A percentile compares a stretch with the other conserved stretches of the same genome.
Conservation (phyloP, 2,113 vertebrate genomes). For the Daphoenositta chrysoptera region DNA sequence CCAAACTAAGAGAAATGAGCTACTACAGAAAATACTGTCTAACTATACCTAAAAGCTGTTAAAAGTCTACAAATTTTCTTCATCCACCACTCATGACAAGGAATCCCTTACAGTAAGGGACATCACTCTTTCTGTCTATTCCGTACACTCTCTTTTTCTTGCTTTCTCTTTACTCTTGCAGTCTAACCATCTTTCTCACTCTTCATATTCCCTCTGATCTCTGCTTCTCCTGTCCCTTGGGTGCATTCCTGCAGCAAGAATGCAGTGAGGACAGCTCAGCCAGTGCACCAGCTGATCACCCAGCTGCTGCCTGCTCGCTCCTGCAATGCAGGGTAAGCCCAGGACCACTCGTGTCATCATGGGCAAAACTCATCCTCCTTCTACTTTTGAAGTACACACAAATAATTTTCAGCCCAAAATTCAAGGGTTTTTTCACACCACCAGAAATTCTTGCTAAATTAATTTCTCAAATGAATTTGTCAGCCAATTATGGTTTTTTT, state of each 20-base stretch:
- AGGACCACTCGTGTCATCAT: accelerated
- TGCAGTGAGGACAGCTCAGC: background rate
- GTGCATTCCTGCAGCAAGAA: background rate
- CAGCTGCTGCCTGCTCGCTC: background rate
- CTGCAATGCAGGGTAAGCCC: background rate
- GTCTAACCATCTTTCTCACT: background rate
- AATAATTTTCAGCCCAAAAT: background rate
- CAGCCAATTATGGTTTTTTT: background rate
- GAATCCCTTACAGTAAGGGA: background rate
- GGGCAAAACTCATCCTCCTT: background rate
- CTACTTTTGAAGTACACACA: background rate
- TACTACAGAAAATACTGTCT: background rate
- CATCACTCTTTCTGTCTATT: background rate
- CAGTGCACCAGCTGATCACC: no score
- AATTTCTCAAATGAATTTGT: background rate
- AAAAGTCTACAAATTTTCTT: background rate
- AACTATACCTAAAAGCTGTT: background rate
- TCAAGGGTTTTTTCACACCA: background rate
- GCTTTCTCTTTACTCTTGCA: background rate
- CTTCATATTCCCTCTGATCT: background rate
- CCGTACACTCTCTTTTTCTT: background rate
- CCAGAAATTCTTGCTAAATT: background rate
- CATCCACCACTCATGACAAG: background rate
- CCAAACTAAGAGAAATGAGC: background rate
- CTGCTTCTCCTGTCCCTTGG: background rate